These are phyloP conservation scores for Yasuhikotakia modesta DNA, from an alignment of 2,797 vertebrate species.

Conservation along the genomic window DNA sequence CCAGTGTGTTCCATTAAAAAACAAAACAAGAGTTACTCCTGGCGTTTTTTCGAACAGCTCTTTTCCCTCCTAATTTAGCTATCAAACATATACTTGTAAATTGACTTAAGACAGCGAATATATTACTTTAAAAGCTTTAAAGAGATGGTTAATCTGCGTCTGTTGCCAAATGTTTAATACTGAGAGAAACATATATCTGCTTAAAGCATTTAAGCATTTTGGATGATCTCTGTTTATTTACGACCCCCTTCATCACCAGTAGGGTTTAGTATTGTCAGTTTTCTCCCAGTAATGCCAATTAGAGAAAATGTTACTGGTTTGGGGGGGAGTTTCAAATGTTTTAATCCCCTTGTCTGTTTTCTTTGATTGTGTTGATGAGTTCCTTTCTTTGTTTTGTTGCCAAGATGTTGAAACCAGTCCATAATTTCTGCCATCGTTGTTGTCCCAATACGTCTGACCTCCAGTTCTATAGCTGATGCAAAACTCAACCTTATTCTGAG, in stretches of 20 bases:
- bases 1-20: constrained; percentile 6
- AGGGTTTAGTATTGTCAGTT: constrained; percentile 77
- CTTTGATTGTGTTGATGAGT: constrained; percentile 61
- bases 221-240: not conserved
- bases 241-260: constrained; percentile 78
- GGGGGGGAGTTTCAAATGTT: constrained; percentile 81
- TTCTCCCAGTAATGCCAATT: constrained; percentile 87
- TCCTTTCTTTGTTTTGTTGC: constrained; percentile 60
- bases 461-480: constrained; percentile 83
- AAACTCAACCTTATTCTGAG: constrained; percentile 86
- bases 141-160: not conserved
- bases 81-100: constrained; percentile 6
- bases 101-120: constrained; percentile 2
- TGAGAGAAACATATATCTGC: not conserved
- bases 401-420: constrained; percentile 77
- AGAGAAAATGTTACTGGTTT: constrained; percentile 81
- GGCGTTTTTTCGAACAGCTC: not conserved
- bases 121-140: constrained; percentile 8
- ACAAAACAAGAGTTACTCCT: not conserved
- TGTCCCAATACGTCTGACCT: constrained; percentile 88
- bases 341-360: constrained; percentile 76
- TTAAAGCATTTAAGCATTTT: not conserved
- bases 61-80: not conserved
- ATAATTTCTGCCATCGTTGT: constrained; percentile 90
- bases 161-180: not conserved